Base-by-base conservation (phyloP, 1,140 invertebrate species). In the Chelonus insularis region DNA sequence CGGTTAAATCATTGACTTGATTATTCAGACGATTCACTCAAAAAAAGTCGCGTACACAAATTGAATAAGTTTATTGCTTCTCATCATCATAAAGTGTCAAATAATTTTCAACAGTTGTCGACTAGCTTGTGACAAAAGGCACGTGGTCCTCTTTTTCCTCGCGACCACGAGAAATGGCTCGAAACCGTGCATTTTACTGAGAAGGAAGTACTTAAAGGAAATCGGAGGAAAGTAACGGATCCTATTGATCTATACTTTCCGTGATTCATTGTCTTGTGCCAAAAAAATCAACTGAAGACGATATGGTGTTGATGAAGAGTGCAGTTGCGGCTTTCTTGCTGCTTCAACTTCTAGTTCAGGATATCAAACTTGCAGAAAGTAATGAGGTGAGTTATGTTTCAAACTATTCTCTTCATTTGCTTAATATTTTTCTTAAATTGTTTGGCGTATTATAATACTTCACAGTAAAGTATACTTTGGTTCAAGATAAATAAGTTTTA, bases 271-370 rank as follows among this genome's bases (percentile, higher is more conserved):
- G 52, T 37, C 52, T 11, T 21, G 52, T 16, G 34, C 41, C 1
- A 16, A 12, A 55, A 37, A 37, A 37, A 37, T 4, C 12, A n/a
- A 37, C 14, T 7, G 14, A n/a, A 5, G 41, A 18, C 12, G 41
- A 51, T 18, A 51, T 59, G 57, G 57, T 59, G 57, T 39, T 59
- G 16, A 50, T 59, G 11, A 59, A 48, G 32, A 51, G 45, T 59
- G 57, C 34, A 29, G 37, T 51, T 36, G 57, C 34, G 47, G 57
- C 45, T 39, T n/a, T 59, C 18, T 32, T 59, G 47, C 45, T 59
- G 34, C 18, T 50, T 37, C 57, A 59, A 48, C 6, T 59, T 14
- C 14, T 48, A 48, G 0, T 12, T 37, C 43, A 32, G 34, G 20
- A 23, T 37, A 25, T 32, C 21, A 14, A 16, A 8, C 32, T 16